A percentile compares a stretch with the other conserved stretches of the same genome.
Evolutionary conservation across 2,797 vertebrate genomes (phyloP).

Genomic region (Lagodon rhomboides): DNA sequence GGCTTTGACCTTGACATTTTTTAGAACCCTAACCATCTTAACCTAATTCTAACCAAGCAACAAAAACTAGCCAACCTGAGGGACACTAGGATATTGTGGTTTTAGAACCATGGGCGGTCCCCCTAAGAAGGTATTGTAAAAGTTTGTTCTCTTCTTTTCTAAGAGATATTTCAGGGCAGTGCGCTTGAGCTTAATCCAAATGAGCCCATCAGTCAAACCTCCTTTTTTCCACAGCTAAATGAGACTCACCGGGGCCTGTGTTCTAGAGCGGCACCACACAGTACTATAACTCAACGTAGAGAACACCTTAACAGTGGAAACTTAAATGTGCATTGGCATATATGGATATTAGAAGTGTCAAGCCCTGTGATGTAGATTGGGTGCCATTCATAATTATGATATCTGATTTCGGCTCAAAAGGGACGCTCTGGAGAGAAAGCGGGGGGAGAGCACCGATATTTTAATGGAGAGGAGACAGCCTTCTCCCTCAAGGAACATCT

Average conservation of each 20-base stretch:
- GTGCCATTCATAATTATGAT: constrained; percentile 87
- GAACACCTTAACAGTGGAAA: constrained; percentile 77
- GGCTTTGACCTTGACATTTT: too few species aligned
- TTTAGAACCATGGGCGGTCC: too few species aligned
- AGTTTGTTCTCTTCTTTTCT: constrained; percentile 63
- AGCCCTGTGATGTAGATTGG: constrained; percentile 81
- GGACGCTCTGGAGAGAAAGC: constrained; percentile 65
- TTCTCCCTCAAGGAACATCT: constrained; percentile 89
- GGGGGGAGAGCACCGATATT: constrained; percentile 82
- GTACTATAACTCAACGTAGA: constrained; percentile 80
- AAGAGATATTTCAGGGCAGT: constrained; percentile 65
- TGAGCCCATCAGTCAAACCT: constrained; percentile 75
- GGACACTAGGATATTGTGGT: too few species aligned
- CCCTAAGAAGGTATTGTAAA: constrained; percentile 37
- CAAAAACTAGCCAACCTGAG: too few species aligned
- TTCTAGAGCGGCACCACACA: constrained; percentile 53
- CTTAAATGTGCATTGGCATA: constrained; percentile 82
- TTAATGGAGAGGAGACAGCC: constrained; percentile 85
- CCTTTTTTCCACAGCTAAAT: constrained; percentile 75
- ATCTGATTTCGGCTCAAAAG: constrained; percentile 80
- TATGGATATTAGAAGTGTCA: constrained; percentile 87
- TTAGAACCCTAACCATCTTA: too few species aligned
- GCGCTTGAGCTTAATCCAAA: constrained; percentile 72
- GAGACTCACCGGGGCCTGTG: constrained; percentile 75
- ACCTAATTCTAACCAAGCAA: too few species aligned